Evolutionary conservation across 92 coral and sea anemone genomes (phyloP).

Genomic region (Isaurus tuberculatus): DNA sequence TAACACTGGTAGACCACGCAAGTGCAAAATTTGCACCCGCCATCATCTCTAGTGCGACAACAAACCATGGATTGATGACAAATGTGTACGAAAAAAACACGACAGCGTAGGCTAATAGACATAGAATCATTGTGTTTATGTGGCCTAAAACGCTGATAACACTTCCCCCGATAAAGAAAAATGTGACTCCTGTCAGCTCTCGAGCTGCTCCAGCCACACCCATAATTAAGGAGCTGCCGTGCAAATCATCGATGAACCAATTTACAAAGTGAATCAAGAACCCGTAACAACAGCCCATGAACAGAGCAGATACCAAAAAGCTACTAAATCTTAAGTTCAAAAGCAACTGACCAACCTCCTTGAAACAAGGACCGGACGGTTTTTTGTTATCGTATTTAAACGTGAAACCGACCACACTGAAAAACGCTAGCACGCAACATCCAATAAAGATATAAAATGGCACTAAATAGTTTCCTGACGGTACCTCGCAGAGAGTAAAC

Average conservation of each 20-base stretch:
- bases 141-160: constrained; percentile 67
- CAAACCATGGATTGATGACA: constrained; percentile 60
- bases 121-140: constrained; percentile 50
- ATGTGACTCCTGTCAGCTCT: constrained; percentile 58
- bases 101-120: constrained; percentile 61
- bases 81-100: constrained; percentile 64
- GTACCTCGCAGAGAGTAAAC: constrained; percentile 57
- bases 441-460: constrained; percentile 73
- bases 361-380: constrained; percentile 23
- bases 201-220: constrained; percentile 73
- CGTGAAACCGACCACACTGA: constrained; percentile 68
- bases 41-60: constrained; percentile 64
- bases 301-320: constrained; percentile 64
- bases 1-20: constrained; percentile 75
- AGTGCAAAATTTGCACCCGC: constrained; percentile 71
- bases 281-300: constrained; percentile 57
- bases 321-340: constrained; percentile 51
- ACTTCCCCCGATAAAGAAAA: constrained; percentile 61
- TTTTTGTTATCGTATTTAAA: constrained; percentile 58
- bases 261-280: constrained; percentile 70
- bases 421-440: constrained; percentile 67
- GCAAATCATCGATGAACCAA: constrained; percentile 83
- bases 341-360: constrained; percentile 52
- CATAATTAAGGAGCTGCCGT: constrained; percentile 63
- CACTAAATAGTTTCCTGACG: constrained; percentile 5